Evolutionary conservation across 1,140 invertebrate genomes (phyloP).

Genomic region (Drosophila pseudoobscura): DNA sequence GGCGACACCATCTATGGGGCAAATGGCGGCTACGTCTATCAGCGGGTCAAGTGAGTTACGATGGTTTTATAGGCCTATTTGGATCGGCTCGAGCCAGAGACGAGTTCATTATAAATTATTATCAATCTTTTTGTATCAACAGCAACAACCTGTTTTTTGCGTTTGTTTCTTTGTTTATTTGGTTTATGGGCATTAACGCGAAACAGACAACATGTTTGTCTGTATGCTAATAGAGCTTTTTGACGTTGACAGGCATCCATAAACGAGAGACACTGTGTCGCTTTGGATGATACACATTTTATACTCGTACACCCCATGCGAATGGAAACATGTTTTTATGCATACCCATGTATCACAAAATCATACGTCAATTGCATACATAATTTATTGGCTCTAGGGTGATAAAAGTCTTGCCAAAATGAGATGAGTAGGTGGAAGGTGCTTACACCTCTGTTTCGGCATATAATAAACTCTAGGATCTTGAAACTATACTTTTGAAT

Average conservation of each 20-base stretch:
- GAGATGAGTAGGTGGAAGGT: too few relatives aligned
- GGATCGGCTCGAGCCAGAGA: neutral
- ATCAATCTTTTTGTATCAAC: conserved; percentile 37
- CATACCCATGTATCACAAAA: neutral
- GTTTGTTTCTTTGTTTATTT: conserved; percentile 14
- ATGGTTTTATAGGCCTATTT: conserved; percentile 34
- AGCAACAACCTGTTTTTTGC: neutral
- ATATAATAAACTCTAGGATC: too few relatives aligned
- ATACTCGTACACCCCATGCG: too few relatives aligned
- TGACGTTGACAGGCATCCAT: conserved; percentile 30
- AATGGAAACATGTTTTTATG: conserved; percentile 8
- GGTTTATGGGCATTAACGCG: conserved; percentile 35
- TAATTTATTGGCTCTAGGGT: too few relatives aligned
- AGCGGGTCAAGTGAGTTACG: conserved; percentile 48
- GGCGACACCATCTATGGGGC: conserved; percentile 68
- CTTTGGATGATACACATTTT: neutral
- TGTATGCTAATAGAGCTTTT: conserved; percentile 40
- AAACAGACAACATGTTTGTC: conserved; percentile 38
- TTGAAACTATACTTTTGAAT: too few relatives aligned
- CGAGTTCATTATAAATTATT: conserved; percentile 68
- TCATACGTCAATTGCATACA: conserved; percentile 3
- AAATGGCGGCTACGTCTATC: conserved; percentile 77
- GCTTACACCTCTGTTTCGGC: too few relatives aligned
- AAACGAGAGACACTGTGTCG: conserved; percentile 38
- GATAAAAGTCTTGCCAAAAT: too few relatives aligned